Base-by-base conservation (phyloP, 2,888 invertebrate genomes). In the Polydrusus tereticollis region DNA sequence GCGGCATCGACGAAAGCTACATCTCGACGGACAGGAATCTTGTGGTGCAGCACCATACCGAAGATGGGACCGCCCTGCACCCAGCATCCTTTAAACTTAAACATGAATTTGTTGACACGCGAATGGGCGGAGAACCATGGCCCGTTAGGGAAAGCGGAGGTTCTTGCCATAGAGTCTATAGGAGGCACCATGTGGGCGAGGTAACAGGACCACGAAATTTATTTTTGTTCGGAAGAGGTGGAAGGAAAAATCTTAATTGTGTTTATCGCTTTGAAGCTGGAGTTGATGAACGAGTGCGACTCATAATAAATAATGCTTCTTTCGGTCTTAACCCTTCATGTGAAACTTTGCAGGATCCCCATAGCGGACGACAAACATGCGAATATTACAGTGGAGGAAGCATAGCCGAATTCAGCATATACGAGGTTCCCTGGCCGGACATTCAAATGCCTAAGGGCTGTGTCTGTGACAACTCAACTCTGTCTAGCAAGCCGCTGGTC, bases 61-160 rank as follows among this genome's bases (percentile, higher is more conserved):
- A 90, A 84, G 89, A 90, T 59, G 93, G 95, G 36, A 95, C 94
- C 0, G 94, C 94, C 1, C 88, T 95, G 12, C 94, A 94, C 80
- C 94, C 93, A 3, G 90, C 92, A 1, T 88, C 89, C 7, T 93
- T 93, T 82, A 87, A 90, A 63, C 83, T 92, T 57, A 92, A 93
- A 79, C 95, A 94, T 83, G 95, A 95, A 85, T 95, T 95, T 82
- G 90, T 95, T 20, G 94, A 95, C 82, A 94, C 94, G 1, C 87
- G 92, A 43, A 88, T 94, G 73, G 92, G 92, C 29, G 79, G 79
- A 5, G 90, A 90, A 71, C 86, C 88, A 7, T 90, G 92, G 88
- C 85, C 88, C 0, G 80, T 80, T 10, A 80, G 79, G 43, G 76
- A 73, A 8, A 76, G 76, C 12, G 78, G 75, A n/a, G 85, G 85